phyloP scores from a whole-genome alignment of 2,888 invertebrate genomes.

The Athripsodes cinereus region DNA sequence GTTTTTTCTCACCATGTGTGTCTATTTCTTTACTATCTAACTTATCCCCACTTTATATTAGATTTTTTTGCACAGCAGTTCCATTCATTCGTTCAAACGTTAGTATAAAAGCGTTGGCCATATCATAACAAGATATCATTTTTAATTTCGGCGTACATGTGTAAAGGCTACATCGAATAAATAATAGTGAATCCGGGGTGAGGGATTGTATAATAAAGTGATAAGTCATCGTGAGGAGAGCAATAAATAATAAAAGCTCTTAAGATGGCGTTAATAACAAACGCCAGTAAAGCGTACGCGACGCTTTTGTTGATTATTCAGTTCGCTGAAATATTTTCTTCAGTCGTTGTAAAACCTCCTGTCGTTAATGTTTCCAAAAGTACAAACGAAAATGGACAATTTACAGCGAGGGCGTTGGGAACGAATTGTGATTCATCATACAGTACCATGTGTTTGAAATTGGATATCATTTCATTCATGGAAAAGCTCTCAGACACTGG shows the following conservation, averaged over 20 bases:
- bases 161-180: neutral
- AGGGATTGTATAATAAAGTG: no score
- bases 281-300: conserved; percentile 10
- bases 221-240: neutral
- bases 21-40: neutral
- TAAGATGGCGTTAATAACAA: conserved; percentile 15
- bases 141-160: conserved; percentile 9
- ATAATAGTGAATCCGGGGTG: neutral
- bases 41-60: neutral
- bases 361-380: neutral
- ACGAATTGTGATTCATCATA: conserved; percentile 33
- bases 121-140: conserved; percentile 17
- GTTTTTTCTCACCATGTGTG: no score
- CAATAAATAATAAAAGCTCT: neutral
- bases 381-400: neutral
- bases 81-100: neutral
- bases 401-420: conserved; percentile 18
- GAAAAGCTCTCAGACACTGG: conserved; percentile 67
- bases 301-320: conserved; percentile 15
- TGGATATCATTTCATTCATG: conserved; percentile 69
- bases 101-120: conserved; percentile 18
- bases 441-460: conserved; percentile 69
- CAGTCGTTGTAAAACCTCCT: conserved; percentile 3
- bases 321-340: conserved; percentile 17
- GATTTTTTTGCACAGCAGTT: neutral